Conservation (phyloP, 2,888 invertebrate genomes). For the Thumatha senex region DNA sequence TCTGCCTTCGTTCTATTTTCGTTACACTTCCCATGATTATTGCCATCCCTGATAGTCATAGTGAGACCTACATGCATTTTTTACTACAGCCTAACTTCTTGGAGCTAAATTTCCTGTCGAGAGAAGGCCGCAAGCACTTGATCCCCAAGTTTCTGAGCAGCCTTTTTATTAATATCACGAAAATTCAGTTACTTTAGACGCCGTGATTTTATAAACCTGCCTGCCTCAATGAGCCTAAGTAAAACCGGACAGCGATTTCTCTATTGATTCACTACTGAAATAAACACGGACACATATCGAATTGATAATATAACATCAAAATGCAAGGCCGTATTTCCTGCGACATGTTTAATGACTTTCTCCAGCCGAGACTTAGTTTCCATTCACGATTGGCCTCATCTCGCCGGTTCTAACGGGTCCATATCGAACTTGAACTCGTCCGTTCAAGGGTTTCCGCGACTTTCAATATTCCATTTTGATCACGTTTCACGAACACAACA, state of each 20-base stretch:
- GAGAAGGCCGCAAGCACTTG: too few species aligned
- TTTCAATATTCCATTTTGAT: constrained; percentile 48
- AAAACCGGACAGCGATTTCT: constrained; percentile 29
- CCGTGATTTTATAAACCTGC: too few species aligned
- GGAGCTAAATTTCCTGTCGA: too few species aligned
- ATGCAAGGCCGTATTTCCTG: constrained; percentile 53
- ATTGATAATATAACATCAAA: constrained; percentile 52
- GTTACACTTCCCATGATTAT: too few species aligned
- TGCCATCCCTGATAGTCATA: too few species aligned
- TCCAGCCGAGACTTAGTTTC: constrained; percentile 62
- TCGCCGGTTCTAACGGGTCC: constrained; percentile 49
- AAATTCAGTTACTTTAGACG: too few species aligned
- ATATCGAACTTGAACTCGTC: constrained; percentile 31
- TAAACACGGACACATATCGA: constrained; percentile 31
- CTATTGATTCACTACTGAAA: constrained; percentile 32
- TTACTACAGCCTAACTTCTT: too few species aligned
- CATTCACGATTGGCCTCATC: constrained; percentile 53
- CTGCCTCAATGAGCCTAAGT: too few species aligned
- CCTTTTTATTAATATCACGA: too few species aligned
- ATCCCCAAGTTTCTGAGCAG: too few species aligned
- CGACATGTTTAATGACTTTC: constrained; percentile 78
- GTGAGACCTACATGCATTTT: too few species aligned
- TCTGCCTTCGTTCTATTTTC: too few species aligned
- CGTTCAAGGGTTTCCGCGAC: constrained; percentile 44
- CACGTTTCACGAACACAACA: constrained; percentile 60